phyloP scores from a whole-genome alignment of 2,113 vertebrate genomes.

The Anser brachyrhynchus region DNA sequence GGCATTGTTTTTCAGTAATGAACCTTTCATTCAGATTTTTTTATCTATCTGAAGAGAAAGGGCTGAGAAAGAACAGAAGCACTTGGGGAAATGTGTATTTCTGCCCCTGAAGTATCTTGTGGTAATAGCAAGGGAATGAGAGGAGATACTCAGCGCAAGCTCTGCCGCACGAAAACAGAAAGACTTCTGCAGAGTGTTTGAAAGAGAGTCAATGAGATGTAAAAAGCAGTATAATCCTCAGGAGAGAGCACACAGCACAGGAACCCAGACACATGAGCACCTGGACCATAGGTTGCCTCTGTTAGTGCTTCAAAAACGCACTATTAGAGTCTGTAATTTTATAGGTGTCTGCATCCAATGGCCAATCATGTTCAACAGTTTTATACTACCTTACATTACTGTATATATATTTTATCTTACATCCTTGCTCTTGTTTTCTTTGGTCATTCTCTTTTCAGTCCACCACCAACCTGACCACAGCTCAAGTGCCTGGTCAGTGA shows the following conservation, averaged over 20 bases:
- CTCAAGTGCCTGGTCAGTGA: accelerated
- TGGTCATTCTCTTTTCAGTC: not conserved
- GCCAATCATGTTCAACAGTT: not conserved
- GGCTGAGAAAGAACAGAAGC: not conserved
- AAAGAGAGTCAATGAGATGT: not conserved
- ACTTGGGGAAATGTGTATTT: not conserved
- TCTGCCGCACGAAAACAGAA: not conserved
- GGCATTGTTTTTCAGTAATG: not conserved
- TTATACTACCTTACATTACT: not conserved
- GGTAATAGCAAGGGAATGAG: not conserved
- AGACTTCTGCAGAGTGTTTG: not conserved
- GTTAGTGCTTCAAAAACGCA: not conserved
- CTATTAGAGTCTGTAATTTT: not conserved
- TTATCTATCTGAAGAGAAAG: not conserved
- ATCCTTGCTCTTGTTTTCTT: not conserved
- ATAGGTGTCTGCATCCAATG: not conserved
- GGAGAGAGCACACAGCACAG: not conserved
- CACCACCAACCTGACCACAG: accelerated
- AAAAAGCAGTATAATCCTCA: not conserved
- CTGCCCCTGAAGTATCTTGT: not conserved
- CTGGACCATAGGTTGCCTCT: not conserved
- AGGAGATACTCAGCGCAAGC: not conserved
- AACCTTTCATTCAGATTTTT: slow-evolving; percentile 18
- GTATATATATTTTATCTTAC: not conserved
- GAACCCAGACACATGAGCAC: not conserved